Evolutionary conservation across 1,140 invertebrate species (phyloP).

Genomic region (Scaptomyza pallida): DNA sequence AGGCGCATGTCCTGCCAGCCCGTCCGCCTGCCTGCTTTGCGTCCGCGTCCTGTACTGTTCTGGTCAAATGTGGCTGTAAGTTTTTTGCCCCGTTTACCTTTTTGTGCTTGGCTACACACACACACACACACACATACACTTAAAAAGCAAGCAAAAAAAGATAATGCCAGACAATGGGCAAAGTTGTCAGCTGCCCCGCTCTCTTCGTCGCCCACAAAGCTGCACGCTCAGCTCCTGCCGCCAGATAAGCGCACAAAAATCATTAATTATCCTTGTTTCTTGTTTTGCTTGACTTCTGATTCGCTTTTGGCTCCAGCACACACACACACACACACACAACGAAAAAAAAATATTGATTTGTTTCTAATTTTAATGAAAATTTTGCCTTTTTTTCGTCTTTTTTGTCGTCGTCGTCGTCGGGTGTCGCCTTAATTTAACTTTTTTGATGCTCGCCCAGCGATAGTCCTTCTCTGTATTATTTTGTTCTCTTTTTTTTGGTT

Average conservation of each 20-base stretch:
- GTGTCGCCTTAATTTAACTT: conserved; percentile 76
- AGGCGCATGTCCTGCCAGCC: conserved; percentile 64
- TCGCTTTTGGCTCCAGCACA: conserved; percentile 37
- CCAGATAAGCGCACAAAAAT: conserved; percentile 79
- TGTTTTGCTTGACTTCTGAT: conserved; percentile 80
- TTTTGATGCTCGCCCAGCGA: conserved; percentile 70
- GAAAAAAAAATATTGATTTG: conserved; percentile 80
- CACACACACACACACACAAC: too few relatives aligned
- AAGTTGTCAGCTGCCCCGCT: conserved; percentile 56
- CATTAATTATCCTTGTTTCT: conserved; percentile 84
- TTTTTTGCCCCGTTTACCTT: conserved; percentile 67
- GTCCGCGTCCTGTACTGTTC: conserved; percentile 36
- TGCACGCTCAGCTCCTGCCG: conserved; percentile 28
- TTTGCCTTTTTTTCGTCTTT: conserved; percentile 63
- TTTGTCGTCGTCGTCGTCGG: conserved; percentile 39
- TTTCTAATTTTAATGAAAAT: conserved; percentile 83
- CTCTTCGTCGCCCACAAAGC: neutral
- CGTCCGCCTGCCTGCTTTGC: conserved; percentile 5
- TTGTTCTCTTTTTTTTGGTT: too few relatives aligned
- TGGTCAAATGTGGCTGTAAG: conserved; percentile 76
- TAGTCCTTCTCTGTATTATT: conserved; percentile 47
- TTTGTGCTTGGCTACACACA: conserved; percentile 54
- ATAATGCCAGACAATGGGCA: conserved; percentile 79
- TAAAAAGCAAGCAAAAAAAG: conserved; percentile 56
- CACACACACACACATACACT: conserved; percentile 42